Evolutionary conservation across 2,113 vertebrate genomes (phyloP), one percentile per base, ranked within the genome.

Genomic region (Acrocephalus arundinaceus): DNA sequence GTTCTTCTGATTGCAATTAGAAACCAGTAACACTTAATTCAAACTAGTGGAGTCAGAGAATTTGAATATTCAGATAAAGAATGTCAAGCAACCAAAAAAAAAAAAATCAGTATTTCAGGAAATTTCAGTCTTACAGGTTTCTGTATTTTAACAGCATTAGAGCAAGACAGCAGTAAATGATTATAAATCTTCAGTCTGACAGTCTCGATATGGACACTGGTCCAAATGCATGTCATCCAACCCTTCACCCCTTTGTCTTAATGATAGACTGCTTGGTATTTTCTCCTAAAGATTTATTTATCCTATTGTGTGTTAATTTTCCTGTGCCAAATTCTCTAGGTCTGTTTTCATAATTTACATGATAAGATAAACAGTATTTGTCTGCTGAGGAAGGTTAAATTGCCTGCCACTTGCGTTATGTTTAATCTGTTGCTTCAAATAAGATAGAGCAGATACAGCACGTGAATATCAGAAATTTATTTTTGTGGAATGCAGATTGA

Each of bases 301-400:
- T 86, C 49, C 45, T 80, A 28, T 84, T 72, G 35, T 80, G 25
- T 86, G 31, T 96, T 94, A 88, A 75, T 27, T 67, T 94, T 91
- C n/a, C 65, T 3, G 1, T 62, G 83, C 28, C 90, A 94, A 90
- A 87, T 90, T 54, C 86, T 86, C 62, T 82, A 51, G 63, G 62
- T 59, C 71, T 94, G 31, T 96, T 96, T 95, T 92, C 70, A 90
- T 96, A 93, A 95, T 90, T 74, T 72, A 75, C 57, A 13, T 49
- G 57, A 81, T 93, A 91, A 94, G 92, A 96, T 88, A 96, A 97
- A 92, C 48, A 87, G 39, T 74, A 70, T 87, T 93, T 89, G 54
- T 93, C 77, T 91, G 51, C 61, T 39, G 54, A 83, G 65, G 68
- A 96, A 87, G 55, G 93, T 86, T 87, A 94, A 81, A 84, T 85